Base-by-base conservation (phyloP, 2,797 vertebrate species). In the Silurus aristotelis region DNA sequence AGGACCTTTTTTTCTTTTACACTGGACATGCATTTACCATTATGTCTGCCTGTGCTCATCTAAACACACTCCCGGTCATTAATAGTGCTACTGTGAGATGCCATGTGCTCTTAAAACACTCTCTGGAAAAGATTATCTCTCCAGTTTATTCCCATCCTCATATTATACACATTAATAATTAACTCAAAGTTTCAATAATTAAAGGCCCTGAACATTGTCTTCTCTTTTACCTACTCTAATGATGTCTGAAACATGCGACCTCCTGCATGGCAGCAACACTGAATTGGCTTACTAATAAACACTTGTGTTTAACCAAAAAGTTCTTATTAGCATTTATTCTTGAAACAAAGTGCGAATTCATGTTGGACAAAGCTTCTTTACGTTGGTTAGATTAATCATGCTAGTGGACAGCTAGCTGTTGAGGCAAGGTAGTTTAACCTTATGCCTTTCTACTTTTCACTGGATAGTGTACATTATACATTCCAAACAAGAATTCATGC, bases 11-110 rank as follows among this genome's bases (percentile, higher is more conserved):
- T 38, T 6, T 38, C 20, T 10, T 52, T 25, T 25, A 43, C 84
- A 89, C 56, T 82, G 67, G 86, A 90, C 90, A 91, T 86, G 90
- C 87, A 89, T 91, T 92, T 90, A 91, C 89, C 88, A 91, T 92
- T 91, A 92, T 31, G 52, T 79, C 61, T 70, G 87, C 55, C 80
- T 7, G 31, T 46, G 58, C 76, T 43, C 31, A 79, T 79, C 58
- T n/a, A 79, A 63, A 79, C 75, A 84, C 68, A 83, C 83, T 76
- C 76, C 67, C 52, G 13, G 82, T 84, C 88, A 87, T 88, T 87
- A 92, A 83, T 87, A 81, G 82, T 75, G 78, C 63, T 83, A 84
- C 84, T 87, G 68, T 10, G 22, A 71, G 72, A 82, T 27, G 64
- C 79, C 80, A 81, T 83, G 84, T 84, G 84, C 82, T 88, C 83